Evolutionary conservation across 2,797 vertebrate genomes (phyloP), one percentile per base, ranked within the genome.

Genomic region (Emydoidea blandingii): DNA sequence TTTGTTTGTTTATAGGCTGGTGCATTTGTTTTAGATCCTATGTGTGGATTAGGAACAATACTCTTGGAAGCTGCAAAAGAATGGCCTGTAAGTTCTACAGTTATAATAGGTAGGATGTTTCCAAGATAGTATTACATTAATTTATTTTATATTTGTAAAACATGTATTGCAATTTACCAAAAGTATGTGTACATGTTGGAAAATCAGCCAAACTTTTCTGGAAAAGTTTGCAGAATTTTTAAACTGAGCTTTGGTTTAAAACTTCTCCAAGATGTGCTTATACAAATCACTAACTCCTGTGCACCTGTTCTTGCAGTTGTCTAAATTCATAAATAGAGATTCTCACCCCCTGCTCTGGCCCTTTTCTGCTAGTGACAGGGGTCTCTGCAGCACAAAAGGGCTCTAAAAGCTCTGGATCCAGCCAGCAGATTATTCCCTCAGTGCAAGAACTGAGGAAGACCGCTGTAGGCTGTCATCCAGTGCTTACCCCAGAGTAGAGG

Each of bases 1-100:
- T 81, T 83, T 79, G 95, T 83, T 92, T 21, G 44, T 96, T 74
- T 92, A 4, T 90, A 99, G 99, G 98, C 98, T 31, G 98, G 99
- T 83, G 98, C 96, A 81, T 94, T 98, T 95, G 98, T 99, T 87
- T 97, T 99, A 68, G 99, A 99, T 97, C 99, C 99, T 6, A 99
- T 99, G 99, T 99, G 99, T 97, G 99, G 99, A n/a, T 98, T 99
- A 10, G 99, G 99, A 97, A 99, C 98, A 1, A 99, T 99, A 88
- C 98, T 99, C 83, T 95, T 99, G 94, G 99, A 99, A 98, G 99
- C 99, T 95, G 99, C 99, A 80, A 98, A 98, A 68, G 99, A 99
- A 90, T 98, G 99, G 98, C 98, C 98, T 19, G 99, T 99, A 94
- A 97, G 98, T 98, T 89, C 34, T 83, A 19, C 88, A 54, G 25